Percentiles rank a stretch among this genome's conserved stretches.
Conservation (phyloP, 2,888 invertebrate species). For the Frankliniella intonsa region DNA sequence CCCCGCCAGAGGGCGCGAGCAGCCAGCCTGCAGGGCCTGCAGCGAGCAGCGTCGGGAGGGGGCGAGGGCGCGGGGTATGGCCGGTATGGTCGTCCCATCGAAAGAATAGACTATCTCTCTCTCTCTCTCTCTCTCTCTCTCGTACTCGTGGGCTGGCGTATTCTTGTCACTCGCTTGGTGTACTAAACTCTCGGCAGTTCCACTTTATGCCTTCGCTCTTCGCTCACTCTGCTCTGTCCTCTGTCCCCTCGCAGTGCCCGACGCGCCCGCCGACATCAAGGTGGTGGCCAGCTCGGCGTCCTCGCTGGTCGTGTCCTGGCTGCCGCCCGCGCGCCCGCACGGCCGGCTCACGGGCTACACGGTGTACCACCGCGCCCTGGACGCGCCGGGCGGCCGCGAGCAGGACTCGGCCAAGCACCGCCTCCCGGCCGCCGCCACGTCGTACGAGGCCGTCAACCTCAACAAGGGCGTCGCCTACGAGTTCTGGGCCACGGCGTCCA, state of each 20-base stretch:
- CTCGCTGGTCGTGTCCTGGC: constrained; percentile 60
- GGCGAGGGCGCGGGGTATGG: no score
- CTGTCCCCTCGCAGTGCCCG: constrained; percentile 49
- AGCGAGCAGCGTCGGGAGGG: no score
- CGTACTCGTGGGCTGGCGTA: no score
- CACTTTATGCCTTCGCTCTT: no score
- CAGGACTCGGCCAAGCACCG: constrained; percentile 39
- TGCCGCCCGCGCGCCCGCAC: constrained; percentile 58
- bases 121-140: no score
- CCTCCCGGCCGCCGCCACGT: constrained; percentile 39
- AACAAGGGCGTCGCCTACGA: constrained; percentile 55
- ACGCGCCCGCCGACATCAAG: constrained; percentile 59
- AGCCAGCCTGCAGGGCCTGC: no score
- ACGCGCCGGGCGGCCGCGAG: constrained; percentile 38
- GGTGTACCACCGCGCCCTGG: constrained; percentile 47
- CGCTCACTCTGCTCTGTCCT: background rate
- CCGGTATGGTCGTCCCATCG: no score
- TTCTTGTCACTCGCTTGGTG: no score
- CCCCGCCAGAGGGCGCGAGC: no score
- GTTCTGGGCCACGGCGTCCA: constrained; percentile 59
- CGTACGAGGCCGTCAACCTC: constrained; percentile 53
- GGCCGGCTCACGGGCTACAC: constrained; percentile 60
- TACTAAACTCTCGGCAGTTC: no score
- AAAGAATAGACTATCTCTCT: no score
- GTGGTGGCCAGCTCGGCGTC: constrained; percentile 56